A percentile compares a stretch with the other conserved stretches of the same genome.
phyloP scores from a whole-genome alignment of 2,113 vertebrate species.

The Leucopternis melanops region DNA sequence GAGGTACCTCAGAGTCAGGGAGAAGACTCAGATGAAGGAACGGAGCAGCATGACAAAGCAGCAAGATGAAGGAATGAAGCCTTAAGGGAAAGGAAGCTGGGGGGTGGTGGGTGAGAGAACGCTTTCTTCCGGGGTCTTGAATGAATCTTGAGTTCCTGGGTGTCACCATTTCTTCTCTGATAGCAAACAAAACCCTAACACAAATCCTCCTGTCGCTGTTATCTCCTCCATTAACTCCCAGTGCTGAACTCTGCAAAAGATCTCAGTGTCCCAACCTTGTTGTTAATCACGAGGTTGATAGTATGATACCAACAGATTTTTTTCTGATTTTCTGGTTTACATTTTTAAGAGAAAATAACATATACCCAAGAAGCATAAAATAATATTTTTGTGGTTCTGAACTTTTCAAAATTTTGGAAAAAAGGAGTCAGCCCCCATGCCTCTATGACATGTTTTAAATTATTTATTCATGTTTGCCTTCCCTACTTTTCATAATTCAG shows the following conservation, averaged over 20 bases:
- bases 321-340: background rate
- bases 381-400: background rate
- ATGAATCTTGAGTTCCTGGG: background rate
- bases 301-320: background rate
- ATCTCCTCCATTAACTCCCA: background rate
- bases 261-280: background rate
- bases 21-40: background rate
- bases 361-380: background rate
- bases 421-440: background rate
- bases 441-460: background rate
- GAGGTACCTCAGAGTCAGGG: background rate
- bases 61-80: background rate
- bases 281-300: background rate
- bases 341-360: background rate
- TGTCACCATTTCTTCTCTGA: background rate
- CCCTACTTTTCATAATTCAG: background rate
- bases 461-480: background rate
- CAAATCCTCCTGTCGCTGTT: background rate
- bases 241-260: background rate
- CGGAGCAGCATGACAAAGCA: background rate
- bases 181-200: background rate
- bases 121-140: background rate
- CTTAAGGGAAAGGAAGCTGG: background rate
- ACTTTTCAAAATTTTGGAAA: background rate
- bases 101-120: background rate